phyloP scores from a whole-genome alignment of 2,797 vertebrate genomes.

The Atherinosoma microstoma region DNA sequence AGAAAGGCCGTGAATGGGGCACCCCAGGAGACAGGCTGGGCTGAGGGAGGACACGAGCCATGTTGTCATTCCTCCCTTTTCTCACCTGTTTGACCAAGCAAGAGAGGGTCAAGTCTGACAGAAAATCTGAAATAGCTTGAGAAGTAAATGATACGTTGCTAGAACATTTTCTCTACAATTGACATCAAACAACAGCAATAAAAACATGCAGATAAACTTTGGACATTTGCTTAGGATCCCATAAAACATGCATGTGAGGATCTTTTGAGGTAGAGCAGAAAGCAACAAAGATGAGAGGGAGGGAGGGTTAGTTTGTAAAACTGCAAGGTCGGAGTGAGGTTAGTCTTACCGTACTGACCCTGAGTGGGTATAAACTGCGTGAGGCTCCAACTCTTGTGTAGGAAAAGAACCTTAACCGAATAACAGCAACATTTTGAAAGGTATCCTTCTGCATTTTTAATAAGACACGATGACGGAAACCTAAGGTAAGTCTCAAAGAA shows the following conservation, averaged over 20 bases:
- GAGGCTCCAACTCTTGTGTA: slow-evolving; percentile 56
- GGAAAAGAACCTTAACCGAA: slow-evolving; percentile 78
- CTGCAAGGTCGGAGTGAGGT: slow-evolving; percentile 18
- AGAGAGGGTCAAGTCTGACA: slow-evolving; percentile 45
- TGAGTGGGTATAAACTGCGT: slow-evolving; percentile 65
- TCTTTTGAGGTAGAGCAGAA: neutral
- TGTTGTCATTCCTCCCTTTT: slow-evolving; percentile 69
- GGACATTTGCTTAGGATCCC: slow-evolving; percentile 44
- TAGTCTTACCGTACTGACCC: slow-evolving; percentile 76
- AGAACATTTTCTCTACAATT: slow-evolving; percentile 16
- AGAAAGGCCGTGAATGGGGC: slow-evolving; percentile 60
- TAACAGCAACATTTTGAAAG: slow-evolving; percentile 55
- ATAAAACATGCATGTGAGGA: slow-evolving; percentile 47
- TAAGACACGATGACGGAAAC: slow-evolving; percentile 15
- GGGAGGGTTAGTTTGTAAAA: slow-evolving; percentile 32
- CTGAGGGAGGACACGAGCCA: slow-evolving; percentile 60
- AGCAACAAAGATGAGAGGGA: slow-evolving; percentile 7
- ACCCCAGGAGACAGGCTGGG: slow-evolving; percentile 66
- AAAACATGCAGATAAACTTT: neutral
- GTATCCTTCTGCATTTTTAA: slow-evolving; percentile 65
- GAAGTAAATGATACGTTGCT: slow-evolving; percentile 44
- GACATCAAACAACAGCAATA: neutral
- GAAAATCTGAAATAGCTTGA: slow-evolving; percentile 47
- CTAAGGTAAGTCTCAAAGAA: slow-evolving; percentile 11
- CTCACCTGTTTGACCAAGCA: slow-evolving; percentile 76